Evolutionary conservation across 2,888 invertebrate genomes (phyloP).

Genomic region (Microctonus brassicae): DNA sequence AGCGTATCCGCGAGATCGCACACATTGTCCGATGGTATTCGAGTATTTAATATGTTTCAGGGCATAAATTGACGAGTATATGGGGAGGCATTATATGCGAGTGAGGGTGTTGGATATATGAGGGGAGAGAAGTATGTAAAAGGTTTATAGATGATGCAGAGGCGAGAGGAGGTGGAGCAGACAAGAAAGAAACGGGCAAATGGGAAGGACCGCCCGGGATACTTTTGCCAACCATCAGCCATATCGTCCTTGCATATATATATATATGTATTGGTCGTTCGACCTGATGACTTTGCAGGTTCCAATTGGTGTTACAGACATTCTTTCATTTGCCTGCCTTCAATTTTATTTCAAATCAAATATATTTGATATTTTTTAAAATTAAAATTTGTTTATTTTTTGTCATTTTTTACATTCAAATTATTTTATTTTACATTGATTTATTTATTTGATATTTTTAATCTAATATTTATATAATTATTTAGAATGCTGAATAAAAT

Average conservation of each 20-base stretch:
- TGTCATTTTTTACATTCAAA: too few relatives aligned
- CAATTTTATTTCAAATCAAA: not conserved
- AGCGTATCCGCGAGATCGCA: constrained; percentile 35
- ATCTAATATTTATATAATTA: not conserved
- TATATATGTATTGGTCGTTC: not conserved
- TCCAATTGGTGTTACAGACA: not conserved
- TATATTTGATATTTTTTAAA: too few relatives aligned
- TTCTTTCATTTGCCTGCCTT: constrained; percentile 17
- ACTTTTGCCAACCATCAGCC: constrained; percentile 24
- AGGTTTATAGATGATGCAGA: not conserved
- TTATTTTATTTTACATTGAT: not conserved
- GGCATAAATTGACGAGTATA: constrained; percentile 68
- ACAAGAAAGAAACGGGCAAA: constrained; percentile 34
- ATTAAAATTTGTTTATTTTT: not conserved
- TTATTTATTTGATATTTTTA: not conserved
- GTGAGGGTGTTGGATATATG: constrained; percentile 28
- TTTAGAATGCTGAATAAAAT: too few relatives aligned
- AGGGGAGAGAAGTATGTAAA: constrained; percentile 30
- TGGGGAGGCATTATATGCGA: constrained; percentile 63
- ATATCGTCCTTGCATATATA: constrained; percentile 8
- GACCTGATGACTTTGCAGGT: constrained; percentile 10
- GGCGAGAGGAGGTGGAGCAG: constrained; percentile 47
- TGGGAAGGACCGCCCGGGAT: constrained; percentile 45
- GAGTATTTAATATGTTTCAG: constrained; percentile 66
- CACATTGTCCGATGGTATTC: constrained; percentile 45